These are phyloP conservation scores for Bombus sibiricus DNA, from an alignment of 1,140 invertebrate genomes.

Conservation along the genomic window DNA sequence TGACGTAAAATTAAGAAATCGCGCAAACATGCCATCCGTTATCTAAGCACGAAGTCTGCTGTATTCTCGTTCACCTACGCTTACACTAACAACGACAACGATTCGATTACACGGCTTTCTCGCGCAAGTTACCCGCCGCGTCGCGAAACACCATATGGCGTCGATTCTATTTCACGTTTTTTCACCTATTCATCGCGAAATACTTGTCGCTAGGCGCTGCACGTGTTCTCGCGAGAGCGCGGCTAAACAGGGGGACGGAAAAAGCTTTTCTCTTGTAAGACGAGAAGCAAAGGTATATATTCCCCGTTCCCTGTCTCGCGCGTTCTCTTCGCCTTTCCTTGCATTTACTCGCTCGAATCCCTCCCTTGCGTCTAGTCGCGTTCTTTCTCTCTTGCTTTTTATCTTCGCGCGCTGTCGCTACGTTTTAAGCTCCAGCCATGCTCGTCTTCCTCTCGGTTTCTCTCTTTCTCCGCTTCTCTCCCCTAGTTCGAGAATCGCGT, in stretches of 20 bases:
- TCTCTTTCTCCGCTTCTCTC: not conserved
- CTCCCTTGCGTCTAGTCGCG: constrained; percentile 37
- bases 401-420: not conserved
- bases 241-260: constrained; percentile 52
- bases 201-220: constrained; percentile 57
- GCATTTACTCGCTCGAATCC: constrained; percentile 46
- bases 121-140: not conserved
- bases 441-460: not conserved
- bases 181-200: constrained; percentile 62
- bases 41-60: not conserved
- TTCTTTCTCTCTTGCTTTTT: constrained; percentile 37
- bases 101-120: constrained; percentile 47
- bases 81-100: constrained; percentile 22
- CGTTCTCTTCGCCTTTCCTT: not conserved
- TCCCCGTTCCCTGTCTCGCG: too few relatives aligned
- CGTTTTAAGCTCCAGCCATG: not conserved
- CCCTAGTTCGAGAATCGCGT: constrained; percentile 17
- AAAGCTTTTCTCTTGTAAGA: constrained; percentile 66
- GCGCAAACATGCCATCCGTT: not conserved
- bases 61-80: too few relatives aligned
- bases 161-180: constrained; percentile 61
- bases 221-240: constrained; percentile 43
- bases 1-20: constrained; percentile 38
- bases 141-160: constrained; percentile 18
- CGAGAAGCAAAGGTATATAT: constrained; percentile 50